Percentiles rank a stretch among this genome's conserved stretches.
Conservation (phyloP, 2,888 invertebrate genomes). For the Slavum lentiscoides region DNA sequence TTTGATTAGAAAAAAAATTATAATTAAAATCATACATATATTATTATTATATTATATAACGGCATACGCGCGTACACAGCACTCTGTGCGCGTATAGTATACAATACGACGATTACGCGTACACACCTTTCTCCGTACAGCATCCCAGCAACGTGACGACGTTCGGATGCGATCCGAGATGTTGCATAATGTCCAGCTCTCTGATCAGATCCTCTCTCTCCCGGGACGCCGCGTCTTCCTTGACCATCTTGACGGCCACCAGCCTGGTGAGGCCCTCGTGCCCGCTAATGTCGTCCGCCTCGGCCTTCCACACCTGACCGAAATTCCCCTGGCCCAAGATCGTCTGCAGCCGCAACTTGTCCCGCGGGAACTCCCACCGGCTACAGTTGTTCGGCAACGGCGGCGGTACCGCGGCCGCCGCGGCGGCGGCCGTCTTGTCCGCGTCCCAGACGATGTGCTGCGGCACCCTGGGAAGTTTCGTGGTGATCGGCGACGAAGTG, state of each 20-base stretch:
- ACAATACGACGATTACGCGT: no score
- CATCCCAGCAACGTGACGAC: slow-evolving; percentile 80
- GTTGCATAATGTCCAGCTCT: slow-evolving; percentile 79
- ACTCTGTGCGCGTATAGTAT: no score
- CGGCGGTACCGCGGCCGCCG: slow-evolving; percentile 12
- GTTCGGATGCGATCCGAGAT: slow-evolving; percentile 79
- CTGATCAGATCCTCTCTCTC: slow-evolving; percentile 76
- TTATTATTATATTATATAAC: no score
- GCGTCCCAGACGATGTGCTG: slow-evolving; percentile 57
- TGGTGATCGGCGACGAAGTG: slow-evolving; percentile 56
- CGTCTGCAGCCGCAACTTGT: slow-evolving; percentile 75
- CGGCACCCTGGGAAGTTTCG: slow-evolving; percentile 57
- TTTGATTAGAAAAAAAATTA: no score
- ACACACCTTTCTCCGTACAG: slow-evolving; percentile 77
- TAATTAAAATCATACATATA: no score
- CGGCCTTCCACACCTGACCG: slow-evolving; percentile 84
- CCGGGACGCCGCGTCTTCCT: slow-evolving; percentile 75
- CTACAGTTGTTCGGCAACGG: slow-evolving; percentile 34
- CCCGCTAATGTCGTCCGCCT: slow-evolving; percentile 77
- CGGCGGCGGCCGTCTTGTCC: slow-evolving; percentile 45
- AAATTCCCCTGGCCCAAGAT: slow-evolving; percentile 83
- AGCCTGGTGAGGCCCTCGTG: slow-evolving; percentile 76
- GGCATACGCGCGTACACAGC: no score
- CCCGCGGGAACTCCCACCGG: slow-evolving; percentile 77
- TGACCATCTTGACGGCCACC: slow-evolving; percentile 84